Evolutionary conservation across 2,888 invertebrate genomes (phyloP).

Genomic region (Calameuta idolon): DNA sequence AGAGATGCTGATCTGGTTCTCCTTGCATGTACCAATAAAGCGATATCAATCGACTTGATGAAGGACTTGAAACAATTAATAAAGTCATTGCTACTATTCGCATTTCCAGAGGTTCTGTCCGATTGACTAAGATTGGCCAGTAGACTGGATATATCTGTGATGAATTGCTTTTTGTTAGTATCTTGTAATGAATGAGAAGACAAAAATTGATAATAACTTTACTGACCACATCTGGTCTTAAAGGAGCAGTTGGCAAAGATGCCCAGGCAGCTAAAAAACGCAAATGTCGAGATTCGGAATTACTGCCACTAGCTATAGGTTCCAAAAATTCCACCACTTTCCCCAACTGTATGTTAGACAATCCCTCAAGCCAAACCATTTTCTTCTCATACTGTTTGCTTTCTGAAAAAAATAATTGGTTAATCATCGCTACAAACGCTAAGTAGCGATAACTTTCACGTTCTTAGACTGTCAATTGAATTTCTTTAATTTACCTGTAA

Average conservation of each 20-base stretch:
- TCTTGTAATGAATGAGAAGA: background rate
- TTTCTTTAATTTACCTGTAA: constrained; percentile 70
- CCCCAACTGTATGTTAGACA: constrained; percentile 75
- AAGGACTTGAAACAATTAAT: constrained; percentile 74
- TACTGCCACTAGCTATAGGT: constrained; percentile 65
- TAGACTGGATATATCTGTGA: constrained; percentile 73
- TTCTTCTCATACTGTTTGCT: constrained; percentile 76
- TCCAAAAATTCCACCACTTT: constrained; percentile 68
- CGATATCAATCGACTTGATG: constrained; percentile 76
- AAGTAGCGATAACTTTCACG: too few species aligned
- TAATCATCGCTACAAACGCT: background rate
- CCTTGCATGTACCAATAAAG: constrained; percentile 76
- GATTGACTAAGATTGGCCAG: constrained; percentile 78
- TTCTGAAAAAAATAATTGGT: constrained; percentile 64
- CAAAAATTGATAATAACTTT: constrained; percentile 3
- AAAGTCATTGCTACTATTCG: constrained; percentile 76
- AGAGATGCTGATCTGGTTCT: constrained; percentile 74
- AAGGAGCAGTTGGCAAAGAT: constrained; percentile 69
- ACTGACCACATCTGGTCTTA: constrained; percentile 69
- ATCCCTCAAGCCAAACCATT: constrained; percentile 79
- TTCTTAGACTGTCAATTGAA: background rate
- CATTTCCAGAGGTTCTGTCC: constrained; percentile 76
- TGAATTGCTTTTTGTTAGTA: background rate
- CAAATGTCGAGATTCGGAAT: constrained; percentile 69
- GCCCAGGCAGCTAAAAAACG: constrained; percentile 79